phyloP scores from a whole-genome alignment of 2,888 invertebrate genomes.

The Tridacna crocea region DNA sequence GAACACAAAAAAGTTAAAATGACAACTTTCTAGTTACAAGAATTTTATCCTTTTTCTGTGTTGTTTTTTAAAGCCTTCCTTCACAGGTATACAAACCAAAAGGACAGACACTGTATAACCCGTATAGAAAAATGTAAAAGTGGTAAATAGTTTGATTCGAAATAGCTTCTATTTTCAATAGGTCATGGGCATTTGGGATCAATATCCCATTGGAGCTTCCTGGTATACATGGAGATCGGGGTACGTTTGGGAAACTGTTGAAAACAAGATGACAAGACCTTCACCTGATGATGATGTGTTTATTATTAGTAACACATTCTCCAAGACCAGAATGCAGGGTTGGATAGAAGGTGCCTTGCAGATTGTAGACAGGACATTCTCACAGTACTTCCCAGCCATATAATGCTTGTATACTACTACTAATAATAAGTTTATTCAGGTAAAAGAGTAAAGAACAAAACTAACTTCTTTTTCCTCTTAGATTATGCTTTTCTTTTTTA shows the following conservation, averaged over 20 bases:
- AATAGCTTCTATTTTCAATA: not conserved
- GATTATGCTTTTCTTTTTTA: no score
- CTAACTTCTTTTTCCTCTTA: no score
- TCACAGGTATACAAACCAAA: no score
- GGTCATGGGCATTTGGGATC: slow-evolving; percentile 42
- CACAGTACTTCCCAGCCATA: not conserved
- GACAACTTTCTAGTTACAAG: no score
- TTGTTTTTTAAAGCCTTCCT: no score
- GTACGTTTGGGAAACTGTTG: slow-evolving; percentile 44
- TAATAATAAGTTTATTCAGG: no score
- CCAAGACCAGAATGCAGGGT: not conserved
- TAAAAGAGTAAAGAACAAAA: no score
- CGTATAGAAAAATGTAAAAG: no score
- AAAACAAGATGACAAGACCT: slow-evolving; percentile 35
- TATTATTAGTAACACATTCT: slow-evolving; percentile 25
- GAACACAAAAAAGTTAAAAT: no score
- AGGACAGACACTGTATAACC: no score
- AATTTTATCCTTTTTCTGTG: no score
- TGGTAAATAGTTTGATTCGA: no score
- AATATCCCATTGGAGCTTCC: slow-evolving; percentile 45
- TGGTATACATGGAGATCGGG: slow-evolving; percentile 56
- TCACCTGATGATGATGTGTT: slow-evolving; percentile 43
- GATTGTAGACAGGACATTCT: not conserved
- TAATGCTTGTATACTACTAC: not conserved
- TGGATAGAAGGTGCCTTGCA: slow-evolving; percentile 18